Conservation (phyloP, 2,888 invertebrate genomes). For the Tricholauxania praeusta region DNA sequence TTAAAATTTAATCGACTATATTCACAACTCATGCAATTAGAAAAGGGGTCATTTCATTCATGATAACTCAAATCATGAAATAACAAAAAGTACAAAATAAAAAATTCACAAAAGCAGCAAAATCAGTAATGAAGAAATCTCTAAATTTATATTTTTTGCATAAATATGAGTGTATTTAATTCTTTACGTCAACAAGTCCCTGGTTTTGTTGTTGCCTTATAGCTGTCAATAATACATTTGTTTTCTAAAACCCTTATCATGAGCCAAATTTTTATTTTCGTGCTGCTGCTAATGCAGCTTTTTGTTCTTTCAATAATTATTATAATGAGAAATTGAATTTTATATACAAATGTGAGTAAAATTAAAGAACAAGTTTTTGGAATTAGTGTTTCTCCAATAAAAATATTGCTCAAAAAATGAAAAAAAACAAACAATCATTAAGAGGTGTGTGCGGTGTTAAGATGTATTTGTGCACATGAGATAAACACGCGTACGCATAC, state of each 20-base stretch:
- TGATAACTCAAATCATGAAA: neutral
- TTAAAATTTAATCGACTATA: too few species aligned
- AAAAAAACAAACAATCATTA: too few species aligned
- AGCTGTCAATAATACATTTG: neutral
- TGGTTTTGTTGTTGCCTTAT: neutral
- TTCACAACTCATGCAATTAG: too few species aligned
- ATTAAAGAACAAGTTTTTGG: neutral
- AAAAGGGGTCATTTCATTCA: constrained; percentile 2
- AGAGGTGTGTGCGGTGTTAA: neutral
- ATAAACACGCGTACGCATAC: too few species aligned
- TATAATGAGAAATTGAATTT: constrained; percentile 12
- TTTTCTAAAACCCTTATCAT: constrained; percentile 34
- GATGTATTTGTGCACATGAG: neutral
- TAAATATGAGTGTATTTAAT: constrained; percentile 28
- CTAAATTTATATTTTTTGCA: constrained; percentile 19
- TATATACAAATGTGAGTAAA: neutral
- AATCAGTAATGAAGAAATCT: constrained; percentile 8
- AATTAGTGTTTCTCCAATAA: too few species aligned
- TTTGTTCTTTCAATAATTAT: constrained; percentile 14
- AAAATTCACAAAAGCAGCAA: constrained; percentile 21
- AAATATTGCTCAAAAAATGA: too few species aligned
- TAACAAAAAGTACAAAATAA: constrained; percentile 15
- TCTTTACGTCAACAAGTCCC: constrained; percentile 57
- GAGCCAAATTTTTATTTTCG: constrained; percentile 19
- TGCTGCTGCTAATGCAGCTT: neutral